phyloP scores from a whole-genome alignment of 2,888 invertebrate genomes.

The Drosophila putrida region DNA sequence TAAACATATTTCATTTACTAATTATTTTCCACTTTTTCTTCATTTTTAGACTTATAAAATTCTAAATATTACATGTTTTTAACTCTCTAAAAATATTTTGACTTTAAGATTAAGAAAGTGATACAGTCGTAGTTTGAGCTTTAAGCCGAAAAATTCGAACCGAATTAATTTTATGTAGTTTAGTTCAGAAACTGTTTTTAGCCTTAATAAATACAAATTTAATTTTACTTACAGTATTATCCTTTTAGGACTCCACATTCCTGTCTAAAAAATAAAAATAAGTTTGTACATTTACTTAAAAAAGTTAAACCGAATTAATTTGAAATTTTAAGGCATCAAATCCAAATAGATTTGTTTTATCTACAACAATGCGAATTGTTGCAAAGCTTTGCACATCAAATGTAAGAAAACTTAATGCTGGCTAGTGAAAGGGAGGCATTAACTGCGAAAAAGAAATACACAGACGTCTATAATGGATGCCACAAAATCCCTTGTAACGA shows the following conservation, averaged over 20 bases:
- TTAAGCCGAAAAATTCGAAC: no score
- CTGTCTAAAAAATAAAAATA: background rate
- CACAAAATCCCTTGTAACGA: constrained; percentile 69
- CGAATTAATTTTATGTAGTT: no score
- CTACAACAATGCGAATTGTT: constrained; percentile 21
- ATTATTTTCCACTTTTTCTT: no score
- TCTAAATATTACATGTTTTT: no score
- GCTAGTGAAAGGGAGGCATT: constrained; percentile 34
- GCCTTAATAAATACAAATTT: background rate
- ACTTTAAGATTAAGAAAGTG: no score
- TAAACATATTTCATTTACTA: no score
- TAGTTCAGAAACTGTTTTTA: no score
- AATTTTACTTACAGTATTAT: background rate
- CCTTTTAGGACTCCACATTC: background rate
- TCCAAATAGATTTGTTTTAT: constrained; percentile 31
- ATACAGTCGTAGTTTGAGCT: no score
- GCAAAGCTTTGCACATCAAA: constrained; percentile 30
- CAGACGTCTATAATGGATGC: constrained; percentile 40
- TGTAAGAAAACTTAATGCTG: constrained; percentile 35
- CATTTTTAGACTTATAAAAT: no score
- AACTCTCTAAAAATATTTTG: no score
- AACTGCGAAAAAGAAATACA: constrained; percentile 17
- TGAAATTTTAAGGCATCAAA: constrained; percentile 18
- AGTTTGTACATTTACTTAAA: constrained; percentile 1
- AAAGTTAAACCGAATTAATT: constrained; percentile 30